Percentiles rank a stretch among this genome's conserved stretches.
These are phyloP conservation scores for Globia sparganii DNA, from an alignment of 2,888 invertebrate species.

Conservation along the genomic window DNA sequence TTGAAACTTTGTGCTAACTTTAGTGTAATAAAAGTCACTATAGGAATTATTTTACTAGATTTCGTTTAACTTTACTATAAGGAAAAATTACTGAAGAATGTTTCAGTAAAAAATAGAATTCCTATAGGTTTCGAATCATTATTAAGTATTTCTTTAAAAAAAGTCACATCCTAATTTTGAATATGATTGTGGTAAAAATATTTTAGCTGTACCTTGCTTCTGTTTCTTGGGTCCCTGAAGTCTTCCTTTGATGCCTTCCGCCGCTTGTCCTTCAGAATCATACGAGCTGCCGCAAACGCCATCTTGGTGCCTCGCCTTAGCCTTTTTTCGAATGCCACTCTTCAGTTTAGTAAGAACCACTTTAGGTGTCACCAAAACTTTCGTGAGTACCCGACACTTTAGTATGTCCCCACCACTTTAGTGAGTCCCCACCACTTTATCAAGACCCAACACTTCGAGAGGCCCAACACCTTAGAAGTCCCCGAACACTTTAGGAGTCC, in stretches of 20 bases:
- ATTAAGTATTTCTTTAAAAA: neutral
- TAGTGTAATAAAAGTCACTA: constrained; percentile 5
- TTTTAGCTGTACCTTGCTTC: constrained; percentile 93
- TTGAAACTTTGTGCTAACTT: constrained; percentile 16
- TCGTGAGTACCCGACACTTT: neutral
- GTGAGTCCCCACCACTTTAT: constrained; percentile 5
- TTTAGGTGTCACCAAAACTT: constrained; percentile 32
- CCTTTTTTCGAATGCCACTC: constrained; percentile 70
- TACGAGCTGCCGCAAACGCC: constrained; percentile 96
- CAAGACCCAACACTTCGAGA: neutral
- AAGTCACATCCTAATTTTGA: neutral
- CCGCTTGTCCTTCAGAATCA: constrained; percentile 95
- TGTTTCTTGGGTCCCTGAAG: constrained; percentile 93
- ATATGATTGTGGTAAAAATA: constrained; percentile 29
- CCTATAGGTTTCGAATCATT: neutral
- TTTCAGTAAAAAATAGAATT: neutral
- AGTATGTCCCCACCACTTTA: constrained; percentile 17
- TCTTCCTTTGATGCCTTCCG: constrained; percentile 95
- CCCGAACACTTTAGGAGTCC: constrained; percentile 16
- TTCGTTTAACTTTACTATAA: neutral
- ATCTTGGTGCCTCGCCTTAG: constrained; percentile 85
- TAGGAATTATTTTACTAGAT: neutral
- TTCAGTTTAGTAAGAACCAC: constrained; percentile 57
- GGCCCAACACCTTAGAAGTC: constrained; percentile 13
- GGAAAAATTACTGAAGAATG: neutral